Base-by-base conservation (phyloP, 2,797 vertebrate species). In the Smutsia temminckii region DNA sequence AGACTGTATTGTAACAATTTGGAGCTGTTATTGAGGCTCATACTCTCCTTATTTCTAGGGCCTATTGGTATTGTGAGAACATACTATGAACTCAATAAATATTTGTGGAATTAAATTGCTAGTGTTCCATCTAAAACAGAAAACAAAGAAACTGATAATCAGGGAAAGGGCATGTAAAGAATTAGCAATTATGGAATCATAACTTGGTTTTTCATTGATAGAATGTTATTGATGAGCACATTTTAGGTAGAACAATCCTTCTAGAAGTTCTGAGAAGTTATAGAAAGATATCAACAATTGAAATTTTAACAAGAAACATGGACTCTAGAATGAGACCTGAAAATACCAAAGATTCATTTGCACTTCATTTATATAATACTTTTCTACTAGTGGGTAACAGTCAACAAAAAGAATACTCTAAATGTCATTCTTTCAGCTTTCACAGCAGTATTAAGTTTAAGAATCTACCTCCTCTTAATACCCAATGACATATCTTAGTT, bases 281-380 rank as follows among this genome's bases (percentile, higher is more conserved):
- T 7, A 79, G 8, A 81, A 89, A 71, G 32, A 95, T 91, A 85
- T 91, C 21, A 77, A 72, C n/a, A 93, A 77, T 16, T 93, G 68
- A 69, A 57, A 92, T 88, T 91, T 95, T 59, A 53, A 85, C 40
- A 71, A 83, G 63, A 90, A 93, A 57, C 29, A 55, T 69, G 17
- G 34, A 80, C 68, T 86, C 29, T 86, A 69, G 34, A 89, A 87
- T 59, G 40, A 95, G 59, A 90, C 32, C 8, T 84, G 53, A 59
- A 88, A 87, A 85, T 85, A 90, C 5, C 14, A 91, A 94, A 89
- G 32, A 85, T 81, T 94, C 32, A 88, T 72, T 77, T 80, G 23
- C 3, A 94, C 9, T 51, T 88, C 27, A 92, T 91, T 91, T 91
- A 94, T 18, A 2, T 64, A 40, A 83, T 63, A n/a, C 13, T 71